Conservation (phyloP, 1,140 invertebrate species). For the Ctenoplectra terminalis region DNA sequence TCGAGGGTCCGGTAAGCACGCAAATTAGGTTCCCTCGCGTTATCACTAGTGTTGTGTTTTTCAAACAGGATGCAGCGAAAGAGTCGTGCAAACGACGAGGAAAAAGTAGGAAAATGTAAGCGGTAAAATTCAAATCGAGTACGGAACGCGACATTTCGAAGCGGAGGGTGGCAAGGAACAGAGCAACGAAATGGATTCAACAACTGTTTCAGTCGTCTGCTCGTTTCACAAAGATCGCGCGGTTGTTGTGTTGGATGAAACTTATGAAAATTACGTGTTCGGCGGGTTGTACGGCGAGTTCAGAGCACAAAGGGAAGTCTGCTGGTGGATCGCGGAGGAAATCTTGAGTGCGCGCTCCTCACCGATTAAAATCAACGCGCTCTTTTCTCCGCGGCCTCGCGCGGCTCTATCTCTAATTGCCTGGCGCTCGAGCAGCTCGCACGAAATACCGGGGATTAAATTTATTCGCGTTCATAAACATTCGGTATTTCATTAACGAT, state of each 20-base stretch:
- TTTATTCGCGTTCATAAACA: slow-evolving; percentile 34
- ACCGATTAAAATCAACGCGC: slow-evolving; percentile 61
- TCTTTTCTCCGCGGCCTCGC: slow-evolving; percentile 24
- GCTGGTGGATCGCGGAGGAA: background rate
- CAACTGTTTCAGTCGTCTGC: background rate
- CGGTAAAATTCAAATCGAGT: background rate
- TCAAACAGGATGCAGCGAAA: background rate
- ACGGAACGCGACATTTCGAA: background rate
- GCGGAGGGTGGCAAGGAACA: background rate
- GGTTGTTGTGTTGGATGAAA: slow-evolving; percentile 74
- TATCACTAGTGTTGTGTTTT: slow-evolving; percentile 15
- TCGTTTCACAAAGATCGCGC: background rate
- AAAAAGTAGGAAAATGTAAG: background rate
- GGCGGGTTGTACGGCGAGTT: slow-evolving; percentile 51
- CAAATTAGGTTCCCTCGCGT: slow-evolving; percentile 69
- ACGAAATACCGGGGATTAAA: background rate
- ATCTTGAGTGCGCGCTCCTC: slow-evolving; percentile 24
- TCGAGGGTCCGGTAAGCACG: slow-evolving; percentile 61
- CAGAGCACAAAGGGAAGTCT: slow-evolving; percentile 43
- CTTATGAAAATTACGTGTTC: slow-evolving; percentile 77
- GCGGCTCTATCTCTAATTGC: slow-evolving; percentile 37
- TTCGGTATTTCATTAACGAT: slow-evolving; percentile 35
- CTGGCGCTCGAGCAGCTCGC: background rate
- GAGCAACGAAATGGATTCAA: background rate
- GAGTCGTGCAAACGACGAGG: background rate